Evolutionary conservation across 2,797 vertebrate species (phyloP).

Genomic region (Coregonus suidteri): DNA sequence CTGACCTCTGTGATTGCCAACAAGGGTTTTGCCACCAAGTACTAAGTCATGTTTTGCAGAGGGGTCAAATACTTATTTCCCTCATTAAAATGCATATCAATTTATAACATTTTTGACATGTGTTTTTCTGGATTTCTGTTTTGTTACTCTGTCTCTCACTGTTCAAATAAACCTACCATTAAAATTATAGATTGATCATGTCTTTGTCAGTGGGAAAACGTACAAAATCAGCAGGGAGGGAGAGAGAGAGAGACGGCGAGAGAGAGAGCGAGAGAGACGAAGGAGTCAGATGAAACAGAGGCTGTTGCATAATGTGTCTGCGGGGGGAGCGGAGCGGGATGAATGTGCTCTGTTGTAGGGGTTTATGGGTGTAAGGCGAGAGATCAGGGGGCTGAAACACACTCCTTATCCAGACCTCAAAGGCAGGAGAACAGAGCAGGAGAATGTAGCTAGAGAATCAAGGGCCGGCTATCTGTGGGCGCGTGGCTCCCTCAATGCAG

Average conservation of each 20-base stretch:
- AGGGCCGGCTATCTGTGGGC: background rate
- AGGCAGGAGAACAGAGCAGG: constrained; percentile 5
- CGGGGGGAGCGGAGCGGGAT: constrained; percentile 40
- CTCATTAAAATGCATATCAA: too few relatives aligned
- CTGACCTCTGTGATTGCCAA: too few relatives aligned
- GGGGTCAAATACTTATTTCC: too few relatives aligned
- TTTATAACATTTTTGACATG: too few relatives aligned
- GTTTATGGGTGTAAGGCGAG: background rate
- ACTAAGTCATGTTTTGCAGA: too few relatives aligned
- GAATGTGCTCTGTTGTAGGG: constrained; percentile 38
- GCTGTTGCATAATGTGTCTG: constrained; percentile 37
- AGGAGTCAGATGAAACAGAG: constrained; percentile 35
- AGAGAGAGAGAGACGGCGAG: constrained; percentile 9
- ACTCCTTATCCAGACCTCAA: constrained; percentile 47
- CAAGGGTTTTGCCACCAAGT: too few relatives aligned
- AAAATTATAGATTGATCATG: too few relatives aligned
- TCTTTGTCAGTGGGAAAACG: too few relatives aligned
- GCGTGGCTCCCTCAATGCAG: background rate
- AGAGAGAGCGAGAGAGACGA: constrained; percentile 30
- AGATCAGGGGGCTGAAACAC: constrained; percentile 19
- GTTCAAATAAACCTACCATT: too few relatives aligned
- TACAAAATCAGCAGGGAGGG: background rate
- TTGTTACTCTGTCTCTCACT: too few relatives aligned
- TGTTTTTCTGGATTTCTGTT: too few relatives aligned
- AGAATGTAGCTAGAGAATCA: background rate